Evolutionary conservation across 1,140 invertebrate species (phyloP).

Genomic region (Mesaphorura yosii): DNA sequence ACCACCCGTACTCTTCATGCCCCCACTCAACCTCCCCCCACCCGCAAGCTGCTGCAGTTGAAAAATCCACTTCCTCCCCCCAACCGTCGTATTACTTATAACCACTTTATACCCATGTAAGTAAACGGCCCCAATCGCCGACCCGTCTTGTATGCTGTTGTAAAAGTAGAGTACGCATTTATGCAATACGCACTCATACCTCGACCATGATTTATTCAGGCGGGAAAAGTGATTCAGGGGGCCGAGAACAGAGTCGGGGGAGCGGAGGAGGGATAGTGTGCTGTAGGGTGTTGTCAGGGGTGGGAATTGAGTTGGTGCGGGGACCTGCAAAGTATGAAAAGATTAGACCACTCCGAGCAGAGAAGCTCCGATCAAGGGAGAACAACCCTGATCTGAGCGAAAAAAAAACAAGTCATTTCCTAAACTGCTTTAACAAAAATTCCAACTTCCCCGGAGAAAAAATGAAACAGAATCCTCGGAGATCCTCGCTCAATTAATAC

Average conservation of each 20-base stretch:
- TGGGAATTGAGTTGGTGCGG: no score
- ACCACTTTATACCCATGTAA: constrained; percentile 89
- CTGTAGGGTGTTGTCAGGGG: no score
- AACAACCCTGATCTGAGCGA: no score
- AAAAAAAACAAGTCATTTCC: no score
- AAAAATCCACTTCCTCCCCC: constrained; percentile 61
- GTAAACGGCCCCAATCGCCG: constrained; percentile 64
- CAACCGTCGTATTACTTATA: constrained; percentile 49
- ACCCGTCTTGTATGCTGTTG: constrained; percentile 13
- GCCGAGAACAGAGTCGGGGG: constrained; percentile 52
- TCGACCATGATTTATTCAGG: constrained; percentile 56
- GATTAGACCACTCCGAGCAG: no score
- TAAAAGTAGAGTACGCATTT: not conserved
- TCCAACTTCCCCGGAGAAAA: no score
- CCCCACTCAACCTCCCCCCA: constrained; percentile 59
- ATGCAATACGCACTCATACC: constrained; percentile 1
- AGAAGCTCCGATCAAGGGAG: no score
- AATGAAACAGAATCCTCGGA: no score
- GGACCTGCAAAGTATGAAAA: no score
- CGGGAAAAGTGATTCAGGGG: constrained; percentile 89
- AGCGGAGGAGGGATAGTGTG: no score
- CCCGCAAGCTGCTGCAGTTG: not conserved
- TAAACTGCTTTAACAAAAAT: no score
- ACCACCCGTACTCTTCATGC: constrained; percentile 73
- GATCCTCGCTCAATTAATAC: no score